Conservation (phyloP, 2,888 invertebrate genomes). For the Diplolepis rosae region DNA sequence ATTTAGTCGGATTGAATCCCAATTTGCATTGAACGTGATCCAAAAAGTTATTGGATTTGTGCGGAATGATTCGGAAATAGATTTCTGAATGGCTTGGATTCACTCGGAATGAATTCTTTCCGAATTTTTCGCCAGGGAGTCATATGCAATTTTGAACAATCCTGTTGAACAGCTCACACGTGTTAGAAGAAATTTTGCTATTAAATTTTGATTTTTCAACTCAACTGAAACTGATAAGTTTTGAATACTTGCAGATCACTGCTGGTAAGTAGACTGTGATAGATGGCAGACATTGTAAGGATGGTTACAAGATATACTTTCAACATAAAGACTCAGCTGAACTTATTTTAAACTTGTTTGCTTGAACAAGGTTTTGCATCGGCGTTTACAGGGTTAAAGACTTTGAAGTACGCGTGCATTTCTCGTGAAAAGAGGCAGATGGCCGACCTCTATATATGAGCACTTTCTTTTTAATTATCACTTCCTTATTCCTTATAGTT, state of each 20-base stretch:
- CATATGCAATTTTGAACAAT: too few relatives aligned
- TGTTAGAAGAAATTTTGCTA: too few relatives aligned
- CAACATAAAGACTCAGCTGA: not conserved
- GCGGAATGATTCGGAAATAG: too few relatives aligned
- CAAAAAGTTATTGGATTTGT: too few relatives aligned
- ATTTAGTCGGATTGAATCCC: too few relatives aligned
- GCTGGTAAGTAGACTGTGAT: constrained; percentile 15
- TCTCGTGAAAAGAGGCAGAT: constrained; percentile 38
- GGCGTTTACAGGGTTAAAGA: constrained; percentile 15
- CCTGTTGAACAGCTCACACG: too few relatives aligned
- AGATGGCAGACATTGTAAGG: not conserved
- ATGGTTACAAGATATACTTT: constrained; percentile 14
- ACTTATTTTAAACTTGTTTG: constrained; percentile 5
- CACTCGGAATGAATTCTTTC: too few relatives aligned
- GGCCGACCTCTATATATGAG: constrained; percentile 44
- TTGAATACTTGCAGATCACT: constrained; percentile 6
- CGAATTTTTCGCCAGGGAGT: too few relatives aligned
- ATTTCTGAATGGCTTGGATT: too few relatives aligned
- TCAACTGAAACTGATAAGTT: constrained; percentile 9
- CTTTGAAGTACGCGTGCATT: constrained; percentile 9
- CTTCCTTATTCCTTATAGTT: constrained; percentile 53
- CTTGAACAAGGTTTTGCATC: constrained; percentile 1
- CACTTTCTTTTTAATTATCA: constrained; percentile 57
- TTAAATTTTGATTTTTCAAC: too few relatives aligned
- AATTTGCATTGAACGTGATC: too few relatives aligned